phyloP scores from a whole-genome alignment of 2,888 invertebrate genomes.

The Hanleya hanleyi region DNA sequence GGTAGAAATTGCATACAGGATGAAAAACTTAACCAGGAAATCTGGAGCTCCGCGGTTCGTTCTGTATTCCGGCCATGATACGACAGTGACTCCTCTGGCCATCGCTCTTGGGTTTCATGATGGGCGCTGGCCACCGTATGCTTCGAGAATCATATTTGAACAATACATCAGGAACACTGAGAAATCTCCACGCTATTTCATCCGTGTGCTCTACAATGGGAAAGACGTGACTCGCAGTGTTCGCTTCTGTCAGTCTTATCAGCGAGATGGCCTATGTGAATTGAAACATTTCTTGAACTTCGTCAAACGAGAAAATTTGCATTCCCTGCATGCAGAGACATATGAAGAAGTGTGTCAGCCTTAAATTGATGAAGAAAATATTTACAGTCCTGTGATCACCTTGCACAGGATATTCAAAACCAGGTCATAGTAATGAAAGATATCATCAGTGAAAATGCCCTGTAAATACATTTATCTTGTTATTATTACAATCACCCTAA shows the following conservation, averaged over 20 bases:
- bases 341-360: neutral
- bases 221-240: slow-evolving; percentile 87
- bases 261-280: slow-evolving; percentile 79
- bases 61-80: slow-evolving; percentile 93
- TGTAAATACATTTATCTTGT: too few species aligned
- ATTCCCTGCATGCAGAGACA: slow-evolving; percentile 75
- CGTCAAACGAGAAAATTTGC: slow-evolving; percentile 90
- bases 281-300: slow-evolving; percentile 91
- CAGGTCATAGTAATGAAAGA: too few species aligned
- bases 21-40: slow-evolving; percentile 32
- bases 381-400: too few species aligned
- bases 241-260: slow-evolving; percentile 81
- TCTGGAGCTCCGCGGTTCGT: slow-evolving; percentile 76
- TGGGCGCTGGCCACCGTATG: slow-evolving; percentile 83
- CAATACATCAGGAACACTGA: slow-evolving; percentile 78
- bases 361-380: too few species aligned
- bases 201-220: slow-evolving; percentile 89
- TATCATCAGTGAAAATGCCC: too few species aligned
- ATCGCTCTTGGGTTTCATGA: slow-evolving; percentile 84
- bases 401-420: too few species aligned
- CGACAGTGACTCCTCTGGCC: slow-evolving; percentile 88
- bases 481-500: too few species aligned
- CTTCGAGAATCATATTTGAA: slow-evolving; percentile 90
- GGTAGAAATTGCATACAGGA: slow-evolving; percentile 80
- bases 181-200: slow-evolving; percentile 75